Evolutionary conservation across 2,797 vertebrate species (phyloP).

Genomic region (Erethizon dorsatum): DNA sequence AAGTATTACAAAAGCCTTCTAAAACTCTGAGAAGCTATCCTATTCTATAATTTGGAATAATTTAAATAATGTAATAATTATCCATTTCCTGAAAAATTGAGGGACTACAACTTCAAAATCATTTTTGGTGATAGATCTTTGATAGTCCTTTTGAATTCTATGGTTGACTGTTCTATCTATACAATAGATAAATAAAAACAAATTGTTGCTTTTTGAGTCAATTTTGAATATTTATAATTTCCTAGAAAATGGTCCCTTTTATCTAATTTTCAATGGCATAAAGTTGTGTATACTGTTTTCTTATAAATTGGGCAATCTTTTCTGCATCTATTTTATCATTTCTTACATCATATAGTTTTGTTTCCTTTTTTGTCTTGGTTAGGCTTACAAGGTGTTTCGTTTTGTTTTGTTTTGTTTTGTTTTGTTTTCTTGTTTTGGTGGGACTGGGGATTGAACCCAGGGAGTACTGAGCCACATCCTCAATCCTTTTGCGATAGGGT

Average conservation of each 20-base stretch:
- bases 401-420: neutral
- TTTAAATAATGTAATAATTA: neutral
- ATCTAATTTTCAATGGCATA: slow-evolving; percentile 25
- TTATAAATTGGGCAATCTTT: slow-evolving; percentile 29
- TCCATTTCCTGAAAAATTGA: slow-evolving; percentile 22
- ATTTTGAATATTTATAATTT: slow-evolving; percentile 24
- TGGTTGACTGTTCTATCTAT: slow-evolving; percentile 28
- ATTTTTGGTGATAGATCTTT: neutral
- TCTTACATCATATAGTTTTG: neutral
- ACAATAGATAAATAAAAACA: neutral
- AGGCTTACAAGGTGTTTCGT: neutral
- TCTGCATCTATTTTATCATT: neutral
- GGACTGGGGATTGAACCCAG: neutral
- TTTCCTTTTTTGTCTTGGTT: neutral
- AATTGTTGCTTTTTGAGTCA: slow-evolving; percentile 27
- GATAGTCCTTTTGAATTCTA: neutral
- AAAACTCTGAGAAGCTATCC: neutral
- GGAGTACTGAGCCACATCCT: neutral
- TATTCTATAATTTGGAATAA: slow-evolving; percentile 23
- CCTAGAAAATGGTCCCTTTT: slow-evolving; percentile 11
- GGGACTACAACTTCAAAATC: neutral
- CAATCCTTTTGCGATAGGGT: neutral
- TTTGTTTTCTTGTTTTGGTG: neutral
- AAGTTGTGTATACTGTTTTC: slow-evolving; percentile 19
- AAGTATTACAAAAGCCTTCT: neutral